phyloP scores from a whole-genome alignment of 2,888 invertebrate genomes.

The Ramazzottius varieornatus region DNA sequence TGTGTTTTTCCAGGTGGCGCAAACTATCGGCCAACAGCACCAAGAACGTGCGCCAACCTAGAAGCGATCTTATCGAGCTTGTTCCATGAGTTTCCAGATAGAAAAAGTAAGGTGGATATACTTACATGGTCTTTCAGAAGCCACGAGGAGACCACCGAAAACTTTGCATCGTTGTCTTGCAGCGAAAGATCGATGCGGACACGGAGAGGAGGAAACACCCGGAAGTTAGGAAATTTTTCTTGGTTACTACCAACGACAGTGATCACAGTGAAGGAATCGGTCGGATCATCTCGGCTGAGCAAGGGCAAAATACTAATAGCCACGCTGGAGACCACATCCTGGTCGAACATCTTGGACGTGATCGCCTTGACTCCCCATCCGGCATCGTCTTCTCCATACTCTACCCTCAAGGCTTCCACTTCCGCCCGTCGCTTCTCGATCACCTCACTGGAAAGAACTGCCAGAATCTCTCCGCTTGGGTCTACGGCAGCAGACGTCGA shows the following conservation, averaged over 20 bases:
- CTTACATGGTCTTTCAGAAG: conserved; percentile 1
- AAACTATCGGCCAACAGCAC: too few species aligned
- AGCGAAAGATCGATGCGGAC: neutral
- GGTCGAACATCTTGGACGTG: neutral
- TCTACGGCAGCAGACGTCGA: too few species aligned
- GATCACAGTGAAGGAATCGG: neutral
- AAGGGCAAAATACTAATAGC: neutral
- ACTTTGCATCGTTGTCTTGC: neutral
- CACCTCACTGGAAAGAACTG: too few species aligned
- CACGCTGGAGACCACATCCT: neutral
- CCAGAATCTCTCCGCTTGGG: too few species aligned
- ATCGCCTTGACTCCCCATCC: neutral
- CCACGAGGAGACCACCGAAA: neutral
- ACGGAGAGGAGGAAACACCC: neutral
- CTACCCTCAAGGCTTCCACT: neutral
- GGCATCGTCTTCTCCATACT: neutral
- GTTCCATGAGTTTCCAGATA: too few species aligned
- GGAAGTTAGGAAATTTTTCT: neutral
- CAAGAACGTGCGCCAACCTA: too few species aligned
- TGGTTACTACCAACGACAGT: neutral
- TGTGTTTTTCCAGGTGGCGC: too few species aligned
- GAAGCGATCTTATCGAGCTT: too few species aligned
- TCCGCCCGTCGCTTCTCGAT: neutral
- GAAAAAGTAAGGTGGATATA: too few species aligned
- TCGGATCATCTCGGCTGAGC: neutral